Evolutionary conservation across 2,113 vertebrate genomes (phyloP).

Genomic region (Plestiodon gilberti): DNA sequence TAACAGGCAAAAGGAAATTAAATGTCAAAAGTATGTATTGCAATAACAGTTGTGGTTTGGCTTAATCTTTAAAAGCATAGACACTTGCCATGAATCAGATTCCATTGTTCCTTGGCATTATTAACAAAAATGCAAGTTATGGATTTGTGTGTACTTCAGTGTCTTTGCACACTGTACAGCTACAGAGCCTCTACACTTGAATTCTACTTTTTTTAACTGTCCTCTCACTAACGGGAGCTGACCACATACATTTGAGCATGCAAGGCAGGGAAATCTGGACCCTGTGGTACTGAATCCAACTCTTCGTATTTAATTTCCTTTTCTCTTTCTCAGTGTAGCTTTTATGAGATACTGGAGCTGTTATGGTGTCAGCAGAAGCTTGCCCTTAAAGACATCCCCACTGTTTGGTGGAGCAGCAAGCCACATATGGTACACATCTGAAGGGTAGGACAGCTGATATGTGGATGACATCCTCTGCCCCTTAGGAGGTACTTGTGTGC

Average conservation of each 20-base stretch:
- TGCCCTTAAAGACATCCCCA: constrained; percentile 81
- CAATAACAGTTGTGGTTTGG: constrained; percentile 40
- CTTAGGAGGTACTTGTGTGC: constrained; percentile 83
- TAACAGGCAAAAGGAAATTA: constrained; percentile 63
- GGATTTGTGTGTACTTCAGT: neutral
- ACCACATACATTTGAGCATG: constrained; percentile 62
- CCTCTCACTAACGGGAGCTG: constrained; percentile 33
- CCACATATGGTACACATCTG: constrained; percentile 78
- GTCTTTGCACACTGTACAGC: constrained; percentile 7
- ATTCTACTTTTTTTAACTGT: constrained; percentile 44
- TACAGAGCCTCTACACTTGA: neutral
- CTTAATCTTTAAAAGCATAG: constrained; percentile 40
- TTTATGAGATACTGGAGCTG: constrained; percentile 84
- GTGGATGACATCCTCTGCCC: constrained; percentile 79
- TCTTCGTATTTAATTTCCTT: constrained; percentile 81
- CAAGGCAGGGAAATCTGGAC: constrained; percentile 64
- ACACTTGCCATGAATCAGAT: constrained; percentile 33
- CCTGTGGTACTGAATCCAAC: constrained; percentile 66
- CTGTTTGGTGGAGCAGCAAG: constrained; percentile 81
- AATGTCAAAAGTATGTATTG: constrained; percentile 52
- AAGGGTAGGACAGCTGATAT: constrained; percentile 83
- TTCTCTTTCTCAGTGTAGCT: constrained; percentile 83
- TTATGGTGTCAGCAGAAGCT: constrained; percentile 84
- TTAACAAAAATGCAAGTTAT: constrained; percentile 27
- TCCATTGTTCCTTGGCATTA: constrained; percentile 42